Base-by-base conservation (phyloP, 2,888 invertebrate genomes). In the Tenthredo scrophulariae region DNA sequence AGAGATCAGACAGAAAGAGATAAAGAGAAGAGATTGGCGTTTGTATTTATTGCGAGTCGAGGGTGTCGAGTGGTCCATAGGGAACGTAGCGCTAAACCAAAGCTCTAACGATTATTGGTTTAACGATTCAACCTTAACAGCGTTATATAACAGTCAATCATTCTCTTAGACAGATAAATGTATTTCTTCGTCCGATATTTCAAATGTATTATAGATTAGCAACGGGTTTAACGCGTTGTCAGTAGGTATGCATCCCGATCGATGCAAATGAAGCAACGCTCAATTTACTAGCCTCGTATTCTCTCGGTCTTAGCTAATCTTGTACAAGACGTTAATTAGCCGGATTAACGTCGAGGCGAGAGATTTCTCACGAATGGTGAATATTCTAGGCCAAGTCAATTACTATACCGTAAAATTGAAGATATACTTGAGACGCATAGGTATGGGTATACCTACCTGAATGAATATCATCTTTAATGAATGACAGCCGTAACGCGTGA, bases 21-120 rank as follows among this genome's bases (percentile, higher is more conserved):
- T 33, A 18, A 58, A 50, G 58, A 79, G 58, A 77, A 50, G 58
- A 58, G 40, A 58, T 79, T 79, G 79, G 86, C 84, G 87, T 89
- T 88, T 89, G 89, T 90, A 89, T 90, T 90, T 89, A 88, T 88
- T 89, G 86, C 86, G 86, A 85, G 75, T 79, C 87, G 88, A 87
- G 88, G 86, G 86, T 86, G 86, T 87, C 62, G 84, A 85, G 87
- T 86, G 86, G 86, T 85, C 86, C 82, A 84, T 79, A 87, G 86
- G 77, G 86, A 87, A 58, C 54, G 54, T 33, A 22, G 37, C 37
- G 54, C 58, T 46, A 79, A 79, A 79, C 79, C 79, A 79, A 79
- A 79, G 33, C 79, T 79, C 79, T 79, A 79, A 79, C 79, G 79
- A 79, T 79, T 79, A 79, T 79, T 79, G 79, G 62, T 79, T 79